Evolutionary conservation across 2,888 invertebrate species (phyloP), one percentile per base, ranked within the genome.

Genomic region (Andrena trimmerana): DNA sequence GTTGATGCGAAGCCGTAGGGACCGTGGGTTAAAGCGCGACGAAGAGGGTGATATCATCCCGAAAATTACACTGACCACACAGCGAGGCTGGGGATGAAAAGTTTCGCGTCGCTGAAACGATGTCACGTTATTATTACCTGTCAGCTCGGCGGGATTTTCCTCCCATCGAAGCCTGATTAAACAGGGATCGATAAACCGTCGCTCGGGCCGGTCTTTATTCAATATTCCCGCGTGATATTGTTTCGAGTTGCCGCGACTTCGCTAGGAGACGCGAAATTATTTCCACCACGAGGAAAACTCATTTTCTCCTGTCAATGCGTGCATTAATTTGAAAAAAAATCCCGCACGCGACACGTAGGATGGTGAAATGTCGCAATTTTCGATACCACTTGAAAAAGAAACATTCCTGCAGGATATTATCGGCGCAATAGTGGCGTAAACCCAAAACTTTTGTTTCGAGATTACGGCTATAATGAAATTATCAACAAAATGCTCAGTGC

Each of bases 131-230:
- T 70, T 70, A 63, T 65, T 70, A 42, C 24, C 62, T 63, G 42
- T 70, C 70, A 59, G 24, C n/a, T 54, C 6, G 59, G 10, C 77
- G 48, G 10, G 63, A 69, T 59, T 78, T 62, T 78, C 62, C 20
- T 73, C 16, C 65, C 48, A n/a, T 65, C 57, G n/a, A 27, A 31
- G n/a, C 16, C 20, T 54, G 66, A 62, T 78, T 54, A 63, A 73
- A 54, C 54, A 8, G 42, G 36, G 67, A 73, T 78, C 78, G 78
- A 67, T 73, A 78, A 62, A 36, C 63, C 77, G n/a, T 60, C 60
- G 16, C 24, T 60, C 50, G 59, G 27, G 36, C 29, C 71, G 59
- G 36, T 20, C 66, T 72, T 71, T 72, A 52, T 72, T 71, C 29
- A 72, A 78, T 65, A 65, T 63, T 57, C 33, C 50, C 10, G 42